phyloP scores from a whole-genome alignment of 2,797 vertebrate genomes.

The Chloroceryle inda region DNA sequence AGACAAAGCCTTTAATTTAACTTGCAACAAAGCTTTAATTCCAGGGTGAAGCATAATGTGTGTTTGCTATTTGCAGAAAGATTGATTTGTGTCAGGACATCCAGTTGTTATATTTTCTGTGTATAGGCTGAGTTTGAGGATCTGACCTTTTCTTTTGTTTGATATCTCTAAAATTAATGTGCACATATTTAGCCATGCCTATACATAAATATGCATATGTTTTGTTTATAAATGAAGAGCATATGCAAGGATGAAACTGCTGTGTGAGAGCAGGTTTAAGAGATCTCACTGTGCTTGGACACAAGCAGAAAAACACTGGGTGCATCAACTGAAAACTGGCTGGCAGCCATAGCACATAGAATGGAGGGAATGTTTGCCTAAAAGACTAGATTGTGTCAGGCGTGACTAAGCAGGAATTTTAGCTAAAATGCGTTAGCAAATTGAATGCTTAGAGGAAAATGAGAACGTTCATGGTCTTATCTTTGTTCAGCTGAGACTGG shows the following conservation, averaged over 20 bases:
- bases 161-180: background rate
- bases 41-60: background rate
- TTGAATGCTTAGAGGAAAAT: slow-evolving; percentile 29
- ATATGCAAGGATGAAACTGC: background rate
- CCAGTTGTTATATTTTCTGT: background rate
- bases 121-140: background rate
- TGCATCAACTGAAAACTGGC: slow-evolving; percentile 24
- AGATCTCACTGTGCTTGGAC: background rate
- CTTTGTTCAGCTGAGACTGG: background rate
- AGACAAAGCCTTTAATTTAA: background rate
- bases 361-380: slow-evolving; percentile 15
- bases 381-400: slow-evolving; percentile 60
- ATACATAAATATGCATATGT: background rate
- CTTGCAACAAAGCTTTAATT: background rate
- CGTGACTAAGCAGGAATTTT: slow-evolving; percentile 65
- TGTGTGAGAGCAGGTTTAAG: background rate
- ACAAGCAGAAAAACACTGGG: background rate
- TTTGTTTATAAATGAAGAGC: background rate
- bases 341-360: slow-evolving; percentile 15
- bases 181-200: background rate
- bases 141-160: background rate
- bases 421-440: slow-evolving; percentile 24
- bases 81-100: background rate
- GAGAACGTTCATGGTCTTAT: slow-evolving; percentile 2
- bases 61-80: background rate